Evolutionary conservation across 53 echinoderm and acorn worm species (phyloP), one percentile per base, ranked within the genome.

Genomic region (Echinometra lucunter): DNA sequence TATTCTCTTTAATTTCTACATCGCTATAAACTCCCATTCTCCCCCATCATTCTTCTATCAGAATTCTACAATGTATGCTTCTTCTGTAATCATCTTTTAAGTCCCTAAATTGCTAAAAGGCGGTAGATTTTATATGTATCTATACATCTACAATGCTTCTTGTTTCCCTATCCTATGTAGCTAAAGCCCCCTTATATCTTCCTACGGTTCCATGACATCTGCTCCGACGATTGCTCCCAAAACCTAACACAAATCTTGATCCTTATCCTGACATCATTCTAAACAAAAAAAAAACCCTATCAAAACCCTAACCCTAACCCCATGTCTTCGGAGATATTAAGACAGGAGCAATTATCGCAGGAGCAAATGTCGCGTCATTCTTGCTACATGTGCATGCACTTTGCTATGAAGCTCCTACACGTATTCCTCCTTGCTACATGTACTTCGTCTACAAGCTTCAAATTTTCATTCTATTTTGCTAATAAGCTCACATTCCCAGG

Each of bases 401-500:
- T 72, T 57, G 19, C 55, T 89, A 40, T n/a, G 30, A 89, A 89
- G 42, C 57, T 55, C 89, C 85, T 85, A 45, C n/a, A n/a, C n/a
- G n/a, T n/a, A n/a, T n/a, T 74, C 35, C 37, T 37, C 74, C 34
- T 37, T 74, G 2, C n/a, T 37, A n/a, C n/a, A n/a, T n/a, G n/a
- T 74, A 44, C 40, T 45, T n/a, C 45, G n/a, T 85, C 53, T 85
- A 85, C n/a, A 83, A 49, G 85, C 85, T 83, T 49, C 49, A 49
- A 47, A 16, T 8, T 4, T 23, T 82, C 83, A 23, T 27, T 82
- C 83, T 82, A 82, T 45, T 44, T 57, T 89, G 89, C n/a, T 47
- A 28, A n/a, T 49, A 27, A 90, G 25, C 91, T 91, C 91, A 91
- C 91, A 91, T 91, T 66, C 66, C 60, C 16, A 40, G 35, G 93